Conservation (phyloP, 2,888 invertebrate species). For the Keiferia lycopersicella region DNA sequence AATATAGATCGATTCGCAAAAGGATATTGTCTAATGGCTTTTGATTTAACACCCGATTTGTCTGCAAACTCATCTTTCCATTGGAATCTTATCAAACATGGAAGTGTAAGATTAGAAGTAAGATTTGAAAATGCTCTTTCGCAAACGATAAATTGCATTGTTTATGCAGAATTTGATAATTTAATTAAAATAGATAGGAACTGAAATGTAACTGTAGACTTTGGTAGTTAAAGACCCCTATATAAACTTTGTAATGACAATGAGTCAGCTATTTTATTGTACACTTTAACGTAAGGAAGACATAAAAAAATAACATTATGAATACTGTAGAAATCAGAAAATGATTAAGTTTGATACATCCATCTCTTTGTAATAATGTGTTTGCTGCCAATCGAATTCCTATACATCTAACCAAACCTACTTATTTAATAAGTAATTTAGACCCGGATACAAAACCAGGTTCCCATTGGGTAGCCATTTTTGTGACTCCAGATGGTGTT, state of each 20-base stretch:
- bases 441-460: constrained; percentile 36
- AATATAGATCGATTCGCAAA: constrained; percentile 35
- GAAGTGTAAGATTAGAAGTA: constrained; percentile 37
- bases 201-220: constrained; percentile 27
- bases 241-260: not conserved
- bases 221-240: constrained; percentile 27
- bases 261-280: too few relatives aligned
- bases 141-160: constrained; percentile 37
- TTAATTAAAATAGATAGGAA: constrained; percentile 36
- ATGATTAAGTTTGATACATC: constrained; percentile 21
- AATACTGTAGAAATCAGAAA: constrained; percentile 17
- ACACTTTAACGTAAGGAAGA: too few relatives aligned
- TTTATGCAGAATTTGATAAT: constrained; percentile 38
- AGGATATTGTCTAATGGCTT: constrained; percentile 38
- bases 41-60: too few relatives aligned
- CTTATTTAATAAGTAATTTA: constrained; percentile 31
- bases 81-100: constrained; percentile 37
- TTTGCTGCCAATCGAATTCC: constrained; percentile 30
- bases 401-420: not conserved
- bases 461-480: constrained; percentile 38
- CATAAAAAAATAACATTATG: too few relatives aligned
- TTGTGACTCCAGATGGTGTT: constrained; percentile 29
- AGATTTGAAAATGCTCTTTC: constrained; percentile 35
- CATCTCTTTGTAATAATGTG: constrained; percentile 21
- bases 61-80: constrained; percentile 33